These are phyloP conservation scores for Thecocarcelia acutangulata DNA, from an alignment of 2,888 invertebrate species.

Conservation along the genomic window DNA sequence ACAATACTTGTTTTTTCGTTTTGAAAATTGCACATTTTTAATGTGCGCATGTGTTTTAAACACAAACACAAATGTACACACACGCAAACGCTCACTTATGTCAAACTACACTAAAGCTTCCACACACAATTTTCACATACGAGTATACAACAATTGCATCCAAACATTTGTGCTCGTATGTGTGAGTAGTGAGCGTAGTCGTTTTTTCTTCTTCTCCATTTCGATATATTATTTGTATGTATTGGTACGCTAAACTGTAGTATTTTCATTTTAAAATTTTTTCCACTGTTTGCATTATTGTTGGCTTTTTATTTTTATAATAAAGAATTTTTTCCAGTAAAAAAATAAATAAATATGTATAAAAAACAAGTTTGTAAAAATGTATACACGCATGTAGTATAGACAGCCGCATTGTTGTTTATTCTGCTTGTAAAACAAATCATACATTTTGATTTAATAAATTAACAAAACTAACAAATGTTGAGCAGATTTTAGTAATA, in stretches of 20 bases:
- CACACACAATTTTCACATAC: neutral
- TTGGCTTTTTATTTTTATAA: neutral
- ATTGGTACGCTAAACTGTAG: slow-evolving; percentile 10
- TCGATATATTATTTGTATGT: slow-evolving; percentile 8
- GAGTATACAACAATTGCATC: slow-evolving; percentile 13
- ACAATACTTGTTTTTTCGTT: neutral
- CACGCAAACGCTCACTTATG: neutral
- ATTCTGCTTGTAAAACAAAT: no score
- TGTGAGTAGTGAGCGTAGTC: slow-evolving; percentile 16
- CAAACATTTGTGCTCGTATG: neutral
- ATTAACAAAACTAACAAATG: no score
- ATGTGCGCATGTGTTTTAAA: slow-evolving; percentile 61
- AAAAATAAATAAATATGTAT: neutral
- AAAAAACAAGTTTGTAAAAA: neutral
- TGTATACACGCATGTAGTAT: neutral
- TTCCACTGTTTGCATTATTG: neutral
- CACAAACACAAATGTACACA: slow-evolving; percentile 10
- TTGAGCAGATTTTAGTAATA: no score
- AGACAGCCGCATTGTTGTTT: no score
- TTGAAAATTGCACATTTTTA: slow-evolving; percentile 53
- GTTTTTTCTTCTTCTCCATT: slow-evolving; percentile 26
- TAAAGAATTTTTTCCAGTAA: slow-evolving; percentile 18
- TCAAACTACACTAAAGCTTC: neutral
- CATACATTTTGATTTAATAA: no score
- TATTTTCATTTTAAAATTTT: slow-evolving; percentile 32